These are phyloP conservation scores for Scyliorhinus canicula DNA, from an alignment of 2,797 vertebrate species.

Conservation along the genomic window DNA sequence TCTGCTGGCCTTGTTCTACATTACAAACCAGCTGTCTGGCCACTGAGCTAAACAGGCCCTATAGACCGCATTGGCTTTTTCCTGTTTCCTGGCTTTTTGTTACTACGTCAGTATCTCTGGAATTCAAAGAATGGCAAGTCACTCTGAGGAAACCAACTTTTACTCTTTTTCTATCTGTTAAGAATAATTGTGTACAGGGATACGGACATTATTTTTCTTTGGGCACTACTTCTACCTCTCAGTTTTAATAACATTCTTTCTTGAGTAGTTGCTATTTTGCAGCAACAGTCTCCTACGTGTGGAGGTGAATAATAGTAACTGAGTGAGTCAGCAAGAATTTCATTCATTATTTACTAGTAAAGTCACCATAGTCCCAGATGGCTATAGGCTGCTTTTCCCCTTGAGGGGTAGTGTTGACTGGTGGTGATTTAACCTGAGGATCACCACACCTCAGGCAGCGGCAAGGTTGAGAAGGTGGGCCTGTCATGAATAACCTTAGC, in stretches of 20 bases:
- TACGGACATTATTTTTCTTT: background rate
- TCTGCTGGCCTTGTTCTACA: too few relatives aligned
- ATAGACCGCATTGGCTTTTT: background rate
- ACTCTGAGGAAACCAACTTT: background rate
- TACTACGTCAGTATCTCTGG: background rate
- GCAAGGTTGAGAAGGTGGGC: too few relatives aligned
- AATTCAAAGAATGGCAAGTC: background rate
- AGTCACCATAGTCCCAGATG: too few relatives aligned
- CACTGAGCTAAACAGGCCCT: too few relatives aligned
- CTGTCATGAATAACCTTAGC: too few relatives aligned
- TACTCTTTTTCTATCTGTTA: background rate
- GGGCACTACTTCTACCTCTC: background rate
- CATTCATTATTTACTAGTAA: too few relatives aligned
- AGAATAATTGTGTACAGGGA: background rate
- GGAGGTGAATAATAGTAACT: background rate
- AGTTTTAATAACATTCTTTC: background rate
- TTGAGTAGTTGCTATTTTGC: background rate
- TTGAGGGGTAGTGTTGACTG: too few relatives aligned
- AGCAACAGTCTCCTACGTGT: background rate
- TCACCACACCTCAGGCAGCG: too few relatives aligned
- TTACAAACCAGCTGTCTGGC: too few relatives aligned
- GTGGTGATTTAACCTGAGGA: too few relatives aligned
- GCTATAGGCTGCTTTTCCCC: too few relatives aligned
- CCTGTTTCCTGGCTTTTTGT: background rate
- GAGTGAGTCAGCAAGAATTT: background rate